Evolutionary conservation across 1,140 invertebrate species (phyloP), one percentile per base, ranked within the genome.

Genomic region (Protaetia brevitarsis): DNA sequence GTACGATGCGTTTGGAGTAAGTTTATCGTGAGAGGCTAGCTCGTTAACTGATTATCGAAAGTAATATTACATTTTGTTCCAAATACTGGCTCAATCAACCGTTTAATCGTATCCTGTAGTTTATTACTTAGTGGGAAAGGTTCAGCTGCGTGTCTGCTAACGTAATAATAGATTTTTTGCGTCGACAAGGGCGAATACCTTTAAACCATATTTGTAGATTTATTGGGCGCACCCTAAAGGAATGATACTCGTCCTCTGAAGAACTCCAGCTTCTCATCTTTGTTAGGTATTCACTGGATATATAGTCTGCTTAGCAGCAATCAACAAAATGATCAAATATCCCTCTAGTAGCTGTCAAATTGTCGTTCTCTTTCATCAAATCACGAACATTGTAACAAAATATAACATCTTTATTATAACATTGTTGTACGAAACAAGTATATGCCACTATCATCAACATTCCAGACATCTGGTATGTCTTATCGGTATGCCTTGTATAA

Each of bases 181-280:
- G 61, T 71, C 68, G 10, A 64, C 60, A 34, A 68, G 28, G 7
- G 66, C 62, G 45, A 45, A 72, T 30, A 71, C 60, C 71, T 79
- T 80, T 41, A 80, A 71, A 0, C 74, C 79, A 65, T 78, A 80
- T 69, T 78, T 80, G 66, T 71, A 16, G 77, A 76, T 71, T 81
- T 78, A 76, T 68, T 75, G 10, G 68, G 78, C 79, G 59, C 78
- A 66, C 74, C 80, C 58, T 78, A 74, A 6, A 11, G 45, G 16
- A 51, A n/a, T n/a, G n/a, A n/a, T n/a, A n/a, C n/a, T n/a, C n/a
- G n/a, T 34, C 1, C 31, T 34, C 31, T 34, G 31, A 34, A 34
- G 8, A n/a, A n/a, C 13, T 11, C 13, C 8, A 34, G 31, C 31
- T 34, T 8, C 13, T 34, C 1, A n/a, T 34, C 31, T 34, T 34